Conservation (phyloP, 2,888 invertebrate genomes). For the Pediacus dermestoides region DNA sequence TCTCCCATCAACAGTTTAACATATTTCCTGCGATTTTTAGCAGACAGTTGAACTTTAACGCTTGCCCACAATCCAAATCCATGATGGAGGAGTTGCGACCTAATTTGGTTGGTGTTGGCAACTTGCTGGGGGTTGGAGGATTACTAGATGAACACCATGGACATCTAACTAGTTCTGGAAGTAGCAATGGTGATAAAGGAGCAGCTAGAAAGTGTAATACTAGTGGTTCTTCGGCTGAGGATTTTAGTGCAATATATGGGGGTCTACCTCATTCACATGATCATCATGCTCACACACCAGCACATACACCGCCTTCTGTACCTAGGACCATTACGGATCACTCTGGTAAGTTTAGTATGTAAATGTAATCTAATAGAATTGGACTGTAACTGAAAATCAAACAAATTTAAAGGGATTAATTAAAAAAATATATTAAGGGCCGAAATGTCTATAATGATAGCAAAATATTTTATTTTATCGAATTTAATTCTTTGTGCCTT, state of each 20-base stretch:
- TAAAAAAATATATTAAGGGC: too few relatives aligned
- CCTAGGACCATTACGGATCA: slow-evolving; percentile 49
- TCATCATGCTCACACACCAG: slow-evolving; percentile 61
- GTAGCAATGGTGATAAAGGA: slow-evolving; percentile 46
- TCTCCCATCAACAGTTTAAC: slow-evolving; percentile 78
- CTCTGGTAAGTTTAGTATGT: too few relatives aligned
- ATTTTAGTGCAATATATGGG: slow-evolving; percentile 83
- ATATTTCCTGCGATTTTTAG: slow-evolving; percentile 90
- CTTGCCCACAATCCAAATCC: slow-evolving; percentile 64
- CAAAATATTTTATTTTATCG: too few relatives aligned
- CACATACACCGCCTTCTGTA: slow-evolving; percentile 64
- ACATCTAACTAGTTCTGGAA: slow-evolving; percentile 51
- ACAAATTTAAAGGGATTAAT: too few relatives aligned
- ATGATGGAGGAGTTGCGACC: slow-evolving; percentile 86
- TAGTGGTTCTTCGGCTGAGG: slow-evolving; percentile 78
- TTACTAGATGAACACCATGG: slow-evolving; percentile 74
- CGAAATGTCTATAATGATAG: too few relatives aligned
- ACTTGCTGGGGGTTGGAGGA: slow-evolving; percentile 73
- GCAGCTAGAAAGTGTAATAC: slow-evolving; percentile 70
- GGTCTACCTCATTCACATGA: slow-evolving; percentile 51
- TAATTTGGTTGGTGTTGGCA: slow-evolving; percentile 74
- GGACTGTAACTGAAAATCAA: too few relatives aligned
- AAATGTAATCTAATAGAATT: too few relatives aligned
- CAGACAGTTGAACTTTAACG: slow-evolving; percentile 78
- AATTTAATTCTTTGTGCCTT: too few relatives aligned